Conservation (phyloP, 2,888 invertebrate genomes). For the Petrolisthes manimaculis region DNA sequence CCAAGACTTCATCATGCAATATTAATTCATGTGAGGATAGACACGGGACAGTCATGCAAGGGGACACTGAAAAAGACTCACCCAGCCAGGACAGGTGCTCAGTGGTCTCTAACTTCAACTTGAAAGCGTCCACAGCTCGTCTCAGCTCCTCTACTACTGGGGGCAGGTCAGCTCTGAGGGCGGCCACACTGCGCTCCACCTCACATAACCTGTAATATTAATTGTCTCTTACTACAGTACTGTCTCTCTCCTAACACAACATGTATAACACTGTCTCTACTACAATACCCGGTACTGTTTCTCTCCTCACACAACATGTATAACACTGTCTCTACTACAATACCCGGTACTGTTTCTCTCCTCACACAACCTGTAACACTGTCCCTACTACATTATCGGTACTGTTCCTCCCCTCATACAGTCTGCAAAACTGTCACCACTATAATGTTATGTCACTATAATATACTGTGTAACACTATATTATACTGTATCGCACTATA, state of each 20-base stretch:
- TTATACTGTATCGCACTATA: too few relatives aligned
- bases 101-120: slow-evolving; percentile 76
- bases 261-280: too few relatives aligned
- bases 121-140: slow-evolving; percentile 75
- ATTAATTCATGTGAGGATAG: background rate
- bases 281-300: background rate
- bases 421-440: too few relatives aligned
- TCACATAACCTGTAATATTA: slow-evolving; percentile 71
- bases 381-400: background rate
- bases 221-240: background rate
- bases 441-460: background rate
- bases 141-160: slow-evolving; percentile 75
- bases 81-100: slow-evolving; percentile 76
- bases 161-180: slow-evolving; percentile 73
- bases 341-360: background rate
- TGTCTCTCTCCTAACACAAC: background rate
- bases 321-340: background rate
- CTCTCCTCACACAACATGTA: background rate
- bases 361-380: background rate
- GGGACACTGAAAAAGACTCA: background rate
- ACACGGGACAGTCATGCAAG: background rate
- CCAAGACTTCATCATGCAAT: too few relatives aligned
- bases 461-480: too few relatives aligned
- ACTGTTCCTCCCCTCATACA: background rate
- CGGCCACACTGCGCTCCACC: slow-evolving; percentile 74